Conservation (phyloP, 2,888 invertebrate species). For the Acanthosoma haemorrhoidale region DNA sequence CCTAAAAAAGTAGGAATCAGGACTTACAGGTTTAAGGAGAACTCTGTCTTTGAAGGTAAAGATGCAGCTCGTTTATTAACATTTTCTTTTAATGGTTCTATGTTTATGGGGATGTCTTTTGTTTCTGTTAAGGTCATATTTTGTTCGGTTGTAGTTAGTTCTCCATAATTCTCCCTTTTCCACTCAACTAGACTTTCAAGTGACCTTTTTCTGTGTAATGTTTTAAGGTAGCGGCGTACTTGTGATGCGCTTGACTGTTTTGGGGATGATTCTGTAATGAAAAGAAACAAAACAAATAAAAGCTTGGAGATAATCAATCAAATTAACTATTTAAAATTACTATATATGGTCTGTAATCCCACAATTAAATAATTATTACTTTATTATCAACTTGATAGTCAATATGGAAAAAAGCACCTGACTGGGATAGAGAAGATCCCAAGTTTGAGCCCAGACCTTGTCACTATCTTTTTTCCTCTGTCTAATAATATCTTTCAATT, state of each 20-base stretch:
- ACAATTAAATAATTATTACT: too few relatives aligned
- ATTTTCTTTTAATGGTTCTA: slow-evolving; percentile 20
- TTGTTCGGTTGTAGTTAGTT: not conserved
- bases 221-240: slow-evolving; percentile 39
- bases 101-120: not conserved
- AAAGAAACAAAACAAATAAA: not conserved
- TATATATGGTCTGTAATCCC: too few relatives aligned
- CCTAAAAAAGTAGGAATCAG: too few relatives aligned
- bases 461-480: too few relatives aligned
- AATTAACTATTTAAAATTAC: too few relatives aligned
- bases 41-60: not conserved
- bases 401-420: too few relatives aligned
- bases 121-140: not conserved
- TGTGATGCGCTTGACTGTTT: slow-evolving; percentile 28
- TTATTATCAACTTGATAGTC: too few relatives aligned
- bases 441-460: too few relatives aligned
- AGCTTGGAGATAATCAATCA: not conserved
- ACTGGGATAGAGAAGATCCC: too few relatives aligned
- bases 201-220: slow-evolving; percentile 37
- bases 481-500: too few relatives aligned
- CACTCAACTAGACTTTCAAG: slow-evolving; percentile 37
- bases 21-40: slow-evolving; percentile 14
- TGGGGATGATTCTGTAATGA: not conserved
- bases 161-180: slow-evolving; percentile 37
- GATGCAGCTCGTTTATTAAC: not conserved